Conservation (phyloP, 2,797 vertebrate genomes). For the Acrocephalus scirpaceus region DNA sequence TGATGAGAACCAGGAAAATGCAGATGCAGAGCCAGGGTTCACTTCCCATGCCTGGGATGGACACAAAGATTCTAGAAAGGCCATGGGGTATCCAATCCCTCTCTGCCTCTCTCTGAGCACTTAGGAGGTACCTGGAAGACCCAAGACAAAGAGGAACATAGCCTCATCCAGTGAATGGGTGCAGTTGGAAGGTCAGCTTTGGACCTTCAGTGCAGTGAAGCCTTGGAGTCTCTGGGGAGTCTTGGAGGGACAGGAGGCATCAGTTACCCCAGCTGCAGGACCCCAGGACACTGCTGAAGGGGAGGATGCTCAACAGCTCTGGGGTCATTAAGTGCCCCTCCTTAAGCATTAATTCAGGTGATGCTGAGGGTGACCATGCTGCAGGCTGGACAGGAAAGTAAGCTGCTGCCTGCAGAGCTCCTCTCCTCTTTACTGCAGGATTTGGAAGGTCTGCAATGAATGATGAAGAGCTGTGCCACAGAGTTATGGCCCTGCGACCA, state of each 20-base stretch:
- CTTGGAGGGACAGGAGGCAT: neutral
- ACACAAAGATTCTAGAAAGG: neutral
- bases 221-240: neutral
- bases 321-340: neutral
- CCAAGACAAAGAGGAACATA: neutral
- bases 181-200: neutral
- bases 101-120: neutral
- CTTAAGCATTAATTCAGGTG: neutral
- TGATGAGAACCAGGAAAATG: neutral
- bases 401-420: neutral
- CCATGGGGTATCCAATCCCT: neutral
- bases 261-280: neutral
- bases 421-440: neutral
- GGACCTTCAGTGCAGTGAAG: neutral
- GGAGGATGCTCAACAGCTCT: neutral
- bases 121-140: neutral
- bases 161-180: neutral
- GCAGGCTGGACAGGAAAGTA: neutral
- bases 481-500: rapidly evolving
- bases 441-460: neutral
- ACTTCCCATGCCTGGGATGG: neutral
- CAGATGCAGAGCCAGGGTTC: neutral
- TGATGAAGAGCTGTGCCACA: neutral
- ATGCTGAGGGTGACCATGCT: neutral
- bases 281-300: neutral